phyloP scores from a whole-genome alignment of 2,888 invertebrate genomes.

The Agonum fuliginosum region DNA sequence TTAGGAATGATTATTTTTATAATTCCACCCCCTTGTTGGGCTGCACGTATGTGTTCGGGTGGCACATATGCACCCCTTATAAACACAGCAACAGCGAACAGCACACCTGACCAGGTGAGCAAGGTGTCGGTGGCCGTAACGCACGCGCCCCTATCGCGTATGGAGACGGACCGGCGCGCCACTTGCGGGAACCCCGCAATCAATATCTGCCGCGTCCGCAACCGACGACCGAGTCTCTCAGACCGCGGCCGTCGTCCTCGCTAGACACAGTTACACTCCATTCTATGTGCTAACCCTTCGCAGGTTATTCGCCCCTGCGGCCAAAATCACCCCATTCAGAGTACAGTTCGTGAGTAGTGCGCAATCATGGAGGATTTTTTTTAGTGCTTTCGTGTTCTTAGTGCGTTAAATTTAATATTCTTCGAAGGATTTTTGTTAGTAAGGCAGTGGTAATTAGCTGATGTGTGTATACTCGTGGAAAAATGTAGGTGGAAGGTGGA shows the following conservation, averaged over 20 bases:
- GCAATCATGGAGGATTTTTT: neutral
- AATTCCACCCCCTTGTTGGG: neutral
- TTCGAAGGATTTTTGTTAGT: conserved; percentile 14
- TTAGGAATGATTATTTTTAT: neutral
- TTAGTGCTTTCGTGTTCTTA: neutral
- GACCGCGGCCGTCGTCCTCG: conserved; percentile 63
- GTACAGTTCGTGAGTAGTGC: neutral
- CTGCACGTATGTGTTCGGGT: neutral
- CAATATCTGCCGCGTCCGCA: conserved; percentile 65
- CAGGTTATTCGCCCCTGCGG: conserved; percentile 62
- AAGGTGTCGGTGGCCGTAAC: conserved; percentile 70
- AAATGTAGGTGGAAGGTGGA: conserved; percentile 39
- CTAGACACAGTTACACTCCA: conserved; percentile 75
- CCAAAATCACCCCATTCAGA: neutral
- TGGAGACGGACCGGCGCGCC: conserved; percentile 71
- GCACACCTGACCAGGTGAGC: conserved; percentile 58
- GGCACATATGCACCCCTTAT: neutral
- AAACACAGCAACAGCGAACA: neutral
- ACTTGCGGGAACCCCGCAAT: conserved; percentile 64
- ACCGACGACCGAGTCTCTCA: conserved; percentile 47
- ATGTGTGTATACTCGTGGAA: conserved; percentile 34
- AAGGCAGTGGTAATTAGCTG: conserved; percentile 30
- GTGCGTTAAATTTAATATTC: conserved; percentile 6
- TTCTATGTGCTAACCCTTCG: conserved; percentile 73
- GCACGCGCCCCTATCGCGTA: conserved; percentile 73